These are phyloP conservation scores for Busseola fusca DNA, from an alignment of 2,888 invertebrate genomes.

Conservation along the genomic window DNA sequence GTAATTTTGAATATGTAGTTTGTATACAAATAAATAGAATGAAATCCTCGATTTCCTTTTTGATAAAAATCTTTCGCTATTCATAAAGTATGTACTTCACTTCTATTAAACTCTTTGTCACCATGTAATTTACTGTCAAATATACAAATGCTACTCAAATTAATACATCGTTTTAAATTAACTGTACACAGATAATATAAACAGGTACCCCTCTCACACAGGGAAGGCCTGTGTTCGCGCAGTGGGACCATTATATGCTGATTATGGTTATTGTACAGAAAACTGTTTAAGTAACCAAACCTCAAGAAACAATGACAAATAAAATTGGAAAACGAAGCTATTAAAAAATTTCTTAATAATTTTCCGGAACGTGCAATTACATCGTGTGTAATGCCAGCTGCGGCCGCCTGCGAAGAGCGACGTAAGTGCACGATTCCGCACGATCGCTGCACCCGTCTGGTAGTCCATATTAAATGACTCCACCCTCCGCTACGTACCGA, in stretches of 20 bases:
- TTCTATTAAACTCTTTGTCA: neutral
- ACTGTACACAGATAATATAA: neutral
- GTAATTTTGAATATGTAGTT: neutral
- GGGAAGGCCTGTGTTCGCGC: neutral
- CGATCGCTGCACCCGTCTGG: conserved; percentile 21
- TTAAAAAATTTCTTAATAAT: conserved; percentile 7
- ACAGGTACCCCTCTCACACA: neutral
- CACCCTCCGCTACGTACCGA: conserved; percentile 29
- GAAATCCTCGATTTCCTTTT: too few species aligned
- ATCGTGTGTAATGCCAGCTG: conserved; percentile 45
- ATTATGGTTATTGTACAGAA: neutral
- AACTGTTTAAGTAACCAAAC: neutral
- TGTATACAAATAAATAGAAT: neutral
- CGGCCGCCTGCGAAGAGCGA: neutral
- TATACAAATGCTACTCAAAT: neutral
- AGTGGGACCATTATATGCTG: neutral
- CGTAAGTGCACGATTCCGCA: conserved; percentile 29
- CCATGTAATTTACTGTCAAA: neutral
- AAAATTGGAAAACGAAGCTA: conserved; percentile 20
- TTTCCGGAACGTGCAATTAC: conserved; percentile 37
- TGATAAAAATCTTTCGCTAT: neutral
- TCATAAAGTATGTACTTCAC: neutral
- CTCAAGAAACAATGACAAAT: neutral
- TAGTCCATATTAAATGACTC: conserved; percentile 24
- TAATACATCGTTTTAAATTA: neutral